phyloP scores from a whole-genome alignment of 2,113 vertebrate species.

The Himantopus leucocephalus region DNA sequence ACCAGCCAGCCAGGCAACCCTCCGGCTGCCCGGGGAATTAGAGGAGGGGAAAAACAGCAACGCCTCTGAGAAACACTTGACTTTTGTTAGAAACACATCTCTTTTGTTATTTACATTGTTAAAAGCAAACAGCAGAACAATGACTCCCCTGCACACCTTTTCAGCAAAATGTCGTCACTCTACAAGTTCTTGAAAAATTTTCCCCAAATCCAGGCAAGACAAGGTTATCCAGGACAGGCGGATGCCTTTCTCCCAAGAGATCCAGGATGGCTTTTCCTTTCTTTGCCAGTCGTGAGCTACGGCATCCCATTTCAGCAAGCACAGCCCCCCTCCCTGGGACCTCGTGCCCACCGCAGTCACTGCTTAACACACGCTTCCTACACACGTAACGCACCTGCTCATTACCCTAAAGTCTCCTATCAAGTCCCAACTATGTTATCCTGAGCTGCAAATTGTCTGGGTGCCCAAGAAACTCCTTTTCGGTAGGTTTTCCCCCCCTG shows the following conservation, averaged over 20 bases:
- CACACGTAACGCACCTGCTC: accelerated
- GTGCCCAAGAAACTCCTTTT: background rate
- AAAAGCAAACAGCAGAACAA: background rate
- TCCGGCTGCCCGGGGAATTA: background rate
- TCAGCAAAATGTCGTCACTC: background rate
- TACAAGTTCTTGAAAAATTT: background rate
- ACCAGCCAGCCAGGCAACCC: background rate
- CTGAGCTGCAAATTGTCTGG: background rate
- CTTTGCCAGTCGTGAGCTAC: background rate
- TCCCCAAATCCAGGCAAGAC: background rate
- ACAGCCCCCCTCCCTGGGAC: no score
- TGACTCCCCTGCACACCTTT: background rate
- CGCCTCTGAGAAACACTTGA: background rate
- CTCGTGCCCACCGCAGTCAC: accelerated
- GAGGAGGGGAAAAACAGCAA: background rate
- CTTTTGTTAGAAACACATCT: no score
- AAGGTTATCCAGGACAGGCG: background rate
- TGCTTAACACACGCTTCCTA: background rate
- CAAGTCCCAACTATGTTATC: no score
- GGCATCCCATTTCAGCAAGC: background rate
- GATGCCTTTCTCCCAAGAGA: background rate
- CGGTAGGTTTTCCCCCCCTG: accelerated
- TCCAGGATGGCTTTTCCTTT: background rate
- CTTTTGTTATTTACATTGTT: background rate
- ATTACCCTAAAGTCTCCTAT: background rate